These are phyloP conservation scores for Congeria kusceri DNA, from an alignment of 2,888 invertebrate species.

Conservation along the genomic window DNA sequence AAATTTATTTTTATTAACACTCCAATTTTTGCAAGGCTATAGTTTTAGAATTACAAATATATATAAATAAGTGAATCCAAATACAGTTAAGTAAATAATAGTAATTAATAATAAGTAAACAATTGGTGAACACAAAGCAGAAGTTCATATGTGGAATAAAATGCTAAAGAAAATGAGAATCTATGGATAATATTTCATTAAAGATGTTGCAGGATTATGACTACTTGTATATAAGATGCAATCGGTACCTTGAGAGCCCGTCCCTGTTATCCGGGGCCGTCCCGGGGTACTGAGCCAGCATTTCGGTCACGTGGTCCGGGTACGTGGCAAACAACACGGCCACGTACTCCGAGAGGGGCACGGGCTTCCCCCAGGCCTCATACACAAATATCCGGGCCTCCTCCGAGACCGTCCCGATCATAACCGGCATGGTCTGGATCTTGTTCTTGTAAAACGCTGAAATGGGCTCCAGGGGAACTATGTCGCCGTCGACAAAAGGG, in stretches of 20 bases:
- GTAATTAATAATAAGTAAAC: too few relatives aligned
- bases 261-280: conserved; percentile 48
- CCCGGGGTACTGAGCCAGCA: conserved; percentile 63
- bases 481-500: conserved; percentile 74
- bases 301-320: conserved; percentile 48
- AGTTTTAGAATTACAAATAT: too few relatives aligned
- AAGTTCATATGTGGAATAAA: too few relatives aligned
- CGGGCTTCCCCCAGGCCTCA: conserved; percentile 68
- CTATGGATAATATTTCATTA: too few relatives aligned
- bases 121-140: too few relatives aligned
- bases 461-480: conserved; percentile 72
- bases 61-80: too few relatives aligned
- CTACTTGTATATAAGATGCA: too few relatives aligned
- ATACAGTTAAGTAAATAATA: too few relatives aligned
- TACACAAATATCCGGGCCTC: conserved; percentile 77
- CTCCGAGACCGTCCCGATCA: conserved; percentile 75
- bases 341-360: conserved; percentile 57
- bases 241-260: conserved; percentile 22
- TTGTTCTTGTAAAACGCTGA: conserved; percentile 57
- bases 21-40: too few relatives aligned
- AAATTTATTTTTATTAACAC: too few relatives aligned
- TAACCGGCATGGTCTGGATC: conserved; percentile 68
- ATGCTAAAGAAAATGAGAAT: too few relatives aligned
- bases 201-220: too few relatives aligned
- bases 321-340: conserved; percentile 67